Percentiles rank a stretch among this genome's conserved stretches.
phyloP scores from a whole-genome alignment of 2,113 vertebrate genomes.

The Gallinago undulata region DNA sequence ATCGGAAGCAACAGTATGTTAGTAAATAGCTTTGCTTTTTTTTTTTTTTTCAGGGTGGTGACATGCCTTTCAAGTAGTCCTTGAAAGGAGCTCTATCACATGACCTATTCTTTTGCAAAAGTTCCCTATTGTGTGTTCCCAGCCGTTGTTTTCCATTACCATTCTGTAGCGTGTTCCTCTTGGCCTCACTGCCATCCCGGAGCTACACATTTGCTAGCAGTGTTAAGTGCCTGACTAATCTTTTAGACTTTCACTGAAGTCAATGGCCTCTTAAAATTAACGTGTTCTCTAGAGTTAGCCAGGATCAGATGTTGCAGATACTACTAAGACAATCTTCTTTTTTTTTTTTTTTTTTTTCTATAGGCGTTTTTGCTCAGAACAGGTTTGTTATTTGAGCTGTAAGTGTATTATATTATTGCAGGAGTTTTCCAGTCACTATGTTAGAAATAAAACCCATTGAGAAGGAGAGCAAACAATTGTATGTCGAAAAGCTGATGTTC shows the following conservation, averaged over 20 bases:
- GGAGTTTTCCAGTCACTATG: not conserved
- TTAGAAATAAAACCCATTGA: not conserved
- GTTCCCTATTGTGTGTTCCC: not conserved
- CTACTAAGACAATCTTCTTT: not conserved
- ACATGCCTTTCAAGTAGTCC: conserved; percentile 1
- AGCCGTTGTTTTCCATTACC: not conserved
- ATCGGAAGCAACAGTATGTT: not conserved
- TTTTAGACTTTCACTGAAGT: not conserved
- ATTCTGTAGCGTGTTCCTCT: not conserved
- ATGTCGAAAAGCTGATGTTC: not conserved
- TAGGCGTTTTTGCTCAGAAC: not conserved
- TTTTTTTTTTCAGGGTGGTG: not conserved
- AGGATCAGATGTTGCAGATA: not conserved
- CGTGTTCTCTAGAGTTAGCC: not conserved
- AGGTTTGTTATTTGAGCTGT: not conserved
- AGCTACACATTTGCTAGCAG: not conserved
- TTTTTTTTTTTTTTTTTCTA: not conserved
- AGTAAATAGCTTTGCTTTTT: not conserved
- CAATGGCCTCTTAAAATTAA: not conserved
- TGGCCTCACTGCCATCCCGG: not conserved
- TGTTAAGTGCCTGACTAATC: conserved; percentile 21
- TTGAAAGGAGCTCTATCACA: not conserved
- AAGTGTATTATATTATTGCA: not conserved
- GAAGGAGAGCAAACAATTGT: not conserved
- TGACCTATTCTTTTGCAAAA: not conserved